Base-by-base conservation (phyloP, 2,113 vertebrate genomes). In the Notiomystis cincta region DNA sequence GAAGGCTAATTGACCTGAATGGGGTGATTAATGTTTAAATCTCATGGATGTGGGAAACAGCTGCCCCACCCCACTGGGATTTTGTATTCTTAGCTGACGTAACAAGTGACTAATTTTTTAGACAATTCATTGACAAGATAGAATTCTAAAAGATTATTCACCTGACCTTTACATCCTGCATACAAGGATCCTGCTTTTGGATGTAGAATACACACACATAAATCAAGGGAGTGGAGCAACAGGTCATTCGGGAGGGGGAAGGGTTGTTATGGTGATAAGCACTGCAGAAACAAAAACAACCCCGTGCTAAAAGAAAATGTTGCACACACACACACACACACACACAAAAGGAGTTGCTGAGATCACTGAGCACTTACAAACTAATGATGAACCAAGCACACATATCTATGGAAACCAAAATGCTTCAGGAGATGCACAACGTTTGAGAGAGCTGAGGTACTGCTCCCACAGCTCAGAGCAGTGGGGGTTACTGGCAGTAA, bases 51-150 rank as follows among this genome's bases (percentile, higher is more conserved):
- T 79, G 66, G 73, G 42, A 84, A 89, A 86, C 40, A 75, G 44
- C 61, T 38, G 73, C 50, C 78, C 61, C 87, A 48, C 66, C 84
- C 35, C 25, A 10, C 17, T 61, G 58, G 42, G 82, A 65, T 77
- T 93, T 87, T 48, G 11, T 73, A 15, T 60, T 96, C 94, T 82
- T 10, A 53, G 57, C 33, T 96, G 73, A 75, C 0, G 2, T 38
- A 81, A 83, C 30, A 31, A 86, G 22, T 78, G 81, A 87, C n/a
- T 94, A 37, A 82, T 57, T 71, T 95, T 82, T 75, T 22, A 93
- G 62, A 38, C 78, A 82, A 30, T 85, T 82, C 30, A 31, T 82
- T 95, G 35, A 21, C 62, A 83, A 87, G 45, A 21, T 15, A 84
- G 62, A 82, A 65, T 61, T 87, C 62, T 82, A 33, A 40, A 66